phyloP scores from a whole-genome alignment of 1,140 invertebrate species.

The Caerostris darwini region DNA sequence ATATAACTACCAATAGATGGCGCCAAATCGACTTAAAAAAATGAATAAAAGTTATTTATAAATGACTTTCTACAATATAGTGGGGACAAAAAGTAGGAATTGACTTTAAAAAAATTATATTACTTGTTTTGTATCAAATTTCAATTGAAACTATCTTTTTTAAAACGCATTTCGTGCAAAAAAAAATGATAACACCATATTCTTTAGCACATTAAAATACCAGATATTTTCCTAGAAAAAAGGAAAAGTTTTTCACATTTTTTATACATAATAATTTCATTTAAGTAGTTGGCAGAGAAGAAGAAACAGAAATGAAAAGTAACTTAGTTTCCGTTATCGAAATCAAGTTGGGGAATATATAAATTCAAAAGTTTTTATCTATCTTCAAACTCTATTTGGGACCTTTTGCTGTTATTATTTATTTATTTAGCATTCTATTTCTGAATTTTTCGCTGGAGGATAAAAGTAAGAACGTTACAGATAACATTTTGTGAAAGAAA shows the following conservation, averaged over 20 bases:
- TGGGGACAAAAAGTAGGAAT: no score
- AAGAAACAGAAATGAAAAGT: not conserved
- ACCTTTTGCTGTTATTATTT: not conserved
- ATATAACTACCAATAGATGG: no score
- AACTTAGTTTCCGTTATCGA: not conserved
- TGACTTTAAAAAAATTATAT: no score
- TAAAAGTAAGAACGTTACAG: not conserved
- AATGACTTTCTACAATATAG: no score
- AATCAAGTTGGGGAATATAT: not conserved
- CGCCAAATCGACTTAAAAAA: no score
- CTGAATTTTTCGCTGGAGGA: not conserved
- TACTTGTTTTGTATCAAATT: no score
- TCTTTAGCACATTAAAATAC: not conserved
- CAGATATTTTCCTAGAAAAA: not conserved
- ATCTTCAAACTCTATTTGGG: not conserved
- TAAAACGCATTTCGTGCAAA: not conserved
- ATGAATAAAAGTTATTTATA: no score
- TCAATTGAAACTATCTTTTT: not conserved
- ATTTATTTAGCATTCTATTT: not conserved
- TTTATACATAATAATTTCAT: not conserved
- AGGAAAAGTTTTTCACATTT: not conserved
- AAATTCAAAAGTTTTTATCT: not conserved
- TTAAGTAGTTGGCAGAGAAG: not conserved
- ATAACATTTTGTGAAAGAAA: not conserved
- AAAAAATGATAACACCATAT: not conserved